Evolutionary conservation across 2,797 vertebrate species (phyloP), one percentile per base, ranked within the genome.

Genomic region (Amazonetta brasiliensis): DNA sequence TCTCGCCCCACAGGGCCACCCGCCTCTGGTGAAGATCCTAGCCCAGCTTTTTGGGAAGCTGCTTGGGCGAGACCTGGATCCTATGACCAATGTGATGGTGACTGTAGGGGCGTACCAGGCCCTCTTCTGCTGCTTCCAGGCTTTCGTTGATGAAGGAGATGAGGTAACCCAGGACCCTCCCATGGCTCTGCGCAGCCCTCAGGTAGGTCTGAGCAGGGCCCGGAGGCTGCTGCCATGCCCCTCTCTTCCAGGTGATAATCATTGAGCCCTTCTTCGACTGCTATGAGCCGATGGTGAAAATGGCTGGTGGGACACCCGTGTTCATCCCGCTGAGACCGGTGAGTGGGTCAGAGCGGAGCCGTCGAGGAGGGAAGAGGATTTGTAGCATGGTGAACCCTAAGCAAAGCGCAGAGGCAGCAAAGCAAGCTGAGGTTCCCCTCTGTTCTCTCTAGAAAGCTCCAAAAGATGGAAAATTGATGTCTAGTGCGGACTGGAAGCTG

Each of bases 211-310:
- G 67, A 69, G 41, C 63, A 77, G 67, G 25, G 37, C n/a, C 60
- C 55, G n/a, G 72, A 89, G 17, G 17, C 12, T 28, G 15, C 30
- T 87, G 66, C 83, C 18, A 4, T 33, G 5, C 91, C 43, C 28
- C 59, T 72, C 67, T 87, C 55, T 91, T 92, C 41, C 95, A 99
- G 99, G 99, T 99, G 68, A 99, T 99, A 95, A 98, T 99, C 84
- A 97, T 99, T 6, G 99, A 99, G 87, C 99, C 99, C 1, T 99
- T 98, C 94, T 99, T 99, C 2, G 99, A 99, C 97, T 99, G 99
- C 98, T 99, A 99, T 31, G 98, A 99, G 89, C 97, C 98, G 0
- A 99, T 99, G 99, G 98, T 99, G 25, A 97, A 96, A 95, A 99
- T 99, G 99, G 98, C 98, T 6, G 98, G 99, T 54, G 99, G 99